Evolutionary conservation across 1,140 invertebrate genomes (phyloP).

Genomic region (Phortica variegata): DNA sequence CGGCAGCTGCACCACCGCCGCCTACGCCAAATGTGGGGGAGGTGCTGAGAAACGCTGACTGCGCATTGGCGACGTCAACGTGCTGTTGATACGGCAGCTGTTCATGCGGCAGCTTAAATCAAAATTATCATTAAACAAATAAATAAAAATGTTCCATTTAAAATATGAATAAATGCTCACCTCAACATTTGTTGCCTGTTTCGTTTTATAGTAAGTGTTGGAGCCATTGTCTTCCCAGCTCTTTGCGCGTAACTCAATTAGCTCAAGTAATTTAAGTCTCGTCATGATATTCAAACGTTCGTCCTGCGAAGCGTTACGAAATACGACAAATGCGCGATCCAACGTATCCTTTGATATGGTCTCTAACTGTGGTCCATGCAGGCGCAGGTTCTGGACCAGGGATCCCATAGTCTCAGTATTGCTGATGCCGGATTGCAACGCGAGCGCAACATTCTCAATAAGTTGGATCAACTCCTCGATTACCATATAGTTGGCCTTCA

Average conservation of each 20-base stretch:
- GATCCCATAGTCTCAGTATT: conserved; percentile 49
- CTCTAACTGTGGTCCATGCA: conserved; percentile 73
- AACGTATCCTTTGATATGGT: conserved; percentile 71
- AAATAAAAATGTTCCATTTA: not conserved
- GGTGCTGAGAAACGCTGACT: conserved; percentile 52
- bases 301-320: conserved; percentile 84
- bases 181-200: conserved; percentile 69
- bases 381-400: conserved; percentile 65
- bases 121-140: not conserved
- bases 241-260: conserved; percentile 84
- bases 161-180: conserved; percentile 56
- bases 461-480: conserved; percentile 71
- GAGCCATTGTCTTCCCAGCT: conserved; percentile 81
- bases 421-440: conserved; percentile 63
- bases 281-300: conserved; percentile 76
- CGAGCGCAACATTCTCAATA: conserved; percentile 69
- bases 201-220: conserved; percentile 79
- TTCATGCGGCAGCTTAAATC: conserved; percentile 33
- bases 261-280: conserved; percentile 79
- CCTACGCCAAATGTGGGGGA: conserved; percentile 53
- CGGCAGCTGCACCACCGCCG: conserved; percentile 37
- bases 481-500: conserved; percentile 51
- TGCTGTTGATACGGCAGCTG: conserved; percentile 43
- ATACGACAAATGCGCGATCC: conserved; percentile 71
- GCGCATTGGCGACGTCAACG: conserved; percentile 35